Conservation (phyloP, 2,113 vertebrate species). For the Atlantisia rogersi region DNA sequence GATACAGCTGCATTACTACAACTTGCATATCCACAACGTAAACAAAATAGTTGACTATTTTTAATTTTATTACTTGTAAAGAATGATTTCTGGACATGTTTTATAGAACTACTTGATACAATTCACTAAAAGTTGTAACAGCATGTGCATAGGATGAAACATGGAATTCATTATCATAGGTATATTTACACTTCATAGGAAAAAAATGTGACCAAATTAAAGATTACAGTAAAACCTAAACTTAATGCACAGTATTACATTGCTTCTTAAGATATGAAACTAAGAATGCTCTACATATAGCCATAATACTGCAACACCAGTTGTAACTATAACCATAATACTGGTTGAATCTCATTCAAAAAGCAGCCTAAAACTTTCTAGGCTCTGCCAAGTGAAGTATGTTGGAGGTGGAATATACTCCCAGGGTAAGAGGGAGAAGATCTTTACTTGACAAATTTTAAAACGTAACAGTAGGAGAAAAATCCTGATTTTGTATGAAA, state of each 20-base stretch:
- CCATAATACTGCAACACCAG: not conserved
- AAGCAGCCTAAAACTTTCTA: not conserved
- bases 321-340: not conserved
- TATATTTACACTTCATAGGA: not conserved
- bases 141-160: not conserved
- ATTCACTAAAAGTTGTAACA: not conserved
- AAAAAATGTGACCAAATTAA: not conserved
- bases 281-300: not conserved
- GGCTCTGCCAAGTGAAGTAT: not conserved
- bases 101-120: not conserved
- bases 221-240: not conserved
- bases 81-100: not conserved
- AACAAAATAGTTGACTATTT: slow-evolving; percentile 9
- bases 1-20: not conserved
- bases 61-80: not conserved
- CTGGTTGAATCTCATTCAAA: not conserved
- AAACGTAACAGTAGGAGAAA: not conserved
- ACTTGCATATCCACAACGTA: not conserved
- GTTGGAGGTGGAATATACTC: not conserved
- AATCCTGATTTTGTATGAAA: not conserved
- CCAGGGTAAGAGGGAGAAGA: not conserved
- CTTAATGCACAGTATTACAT: not conserved
- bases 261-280: not conserved
- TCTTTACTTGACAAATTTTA: not conserved
- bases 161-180: not conserved